phyloP scores from a whole-genome alignment of 2,797 vertebrate genomes.

The Gymnothorax javanicus region DNA sequence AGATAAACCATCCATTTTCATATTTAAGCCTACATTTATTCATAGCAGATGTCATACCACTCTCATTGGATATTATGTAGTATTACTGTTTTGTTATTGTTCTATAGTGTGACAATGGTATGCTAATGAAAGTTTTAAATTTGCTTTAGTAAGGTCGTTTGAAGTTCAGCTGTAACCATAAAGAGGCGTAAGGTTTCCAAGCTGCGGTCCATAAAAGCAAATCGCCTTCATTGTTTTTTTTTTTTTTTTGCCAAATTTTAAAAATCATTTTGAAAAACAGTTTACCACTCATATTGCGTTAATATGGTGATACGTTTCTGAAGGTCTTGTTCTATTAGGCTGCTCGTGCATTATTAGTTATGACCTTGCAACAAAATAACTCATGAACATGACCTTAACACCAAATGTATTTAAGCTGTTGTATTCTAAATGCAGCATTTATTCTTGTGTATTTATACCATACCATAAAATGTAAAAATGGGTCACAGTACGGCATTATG shows the following conservation, averaged over 20 bases:
- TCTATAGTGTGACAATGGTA: neutral
- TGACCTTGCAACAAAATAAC: neutral
- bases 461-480: neutral
- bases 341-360: neutral
- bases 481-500: no score
- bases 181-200: neutral
- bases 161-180: neutral
- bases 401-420: neutral
- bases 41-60: neutral
- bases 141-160: neutral
- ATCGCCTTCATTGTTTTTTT: neutral
- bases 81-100: neutral
- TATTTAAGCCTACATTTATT: neutral
- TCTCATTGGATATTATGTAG: neutral
- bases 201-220: neutral
- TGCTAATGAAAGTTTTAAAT: neutral
- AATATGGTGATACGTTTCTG: neutral
- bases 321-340: neutral
- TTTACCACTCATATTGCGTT: neutral
- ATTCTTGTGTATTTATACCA: neutral
- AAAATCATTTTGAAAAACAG: neutral
- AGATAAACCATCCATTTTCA: neutral
- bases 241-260: neutral
- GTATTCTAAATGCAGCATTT: neutral
- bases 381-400: neutral